These are phyloP conservation scores for Rhipidura dahli DNA, from an alignment of 2,113 vertebrate species.

Conservation along the genomic window DNA sequence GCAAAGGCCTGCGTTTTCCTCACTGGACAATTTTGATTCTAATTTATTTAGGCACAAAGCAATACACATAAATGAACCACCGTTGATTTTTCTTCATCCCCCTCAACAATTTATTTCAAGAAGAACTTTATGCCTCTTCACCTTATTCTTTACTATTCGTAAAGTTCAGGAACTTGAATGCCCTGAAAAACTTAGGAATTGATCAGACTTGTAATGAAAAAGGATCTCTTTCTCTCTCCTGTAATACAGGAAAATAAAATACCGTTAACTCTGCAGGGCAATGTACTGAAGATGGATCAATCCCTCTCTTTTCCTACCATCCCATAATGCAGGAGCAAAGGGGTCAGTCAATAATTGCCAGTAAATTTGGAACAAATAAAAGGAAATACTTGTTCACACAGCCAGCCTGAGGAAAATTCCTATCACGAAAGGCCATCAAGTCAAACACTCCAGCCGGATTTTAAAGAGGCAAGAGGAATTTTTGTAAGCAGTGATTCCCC, in stretches of 20 bases:
- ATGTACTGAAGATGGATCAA: constrained; percentile 41
- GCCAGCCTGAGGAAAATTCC: background rate
- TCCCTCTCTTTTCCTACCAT: constrained; percentile 15
- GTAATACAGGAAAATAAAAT: constrained; percentile 57
- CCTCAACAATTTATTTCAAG: background rate
- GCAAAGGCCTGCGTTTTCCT: constrained; percentile 56
- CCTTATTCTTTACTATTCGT: background rate
- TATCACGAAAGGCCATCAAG: background rate
- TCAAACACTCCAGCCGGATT: background rate
- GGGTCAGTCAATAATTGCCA: constrained; percentile 46
- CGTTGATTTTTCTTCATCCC: constrained; percentile 37
- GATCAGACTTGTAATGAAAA: constrained; percentile 58
- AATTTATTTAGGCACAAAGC: constrained; percentile 70
- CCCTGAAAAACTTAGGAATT: constrained; percentile 48
- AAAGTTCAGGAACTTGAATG: constrained; percentile 26
- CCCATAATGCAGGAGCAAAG: constrained; percentile 22
- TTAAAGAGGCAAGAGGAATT: background rate
- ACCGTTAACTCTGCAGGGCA: constrained; percentile 51
- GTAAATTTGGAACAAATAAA: constrained; percentile 26
- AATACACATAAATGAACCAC: constrained; percentile 47
- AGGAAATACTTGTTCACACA: constrained; percentile 2
- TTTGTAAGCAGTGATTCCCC: background rate
- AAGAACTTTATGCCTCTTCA: constrained; percentile 8
- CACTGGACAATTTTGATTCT: constrained; percentile 68
- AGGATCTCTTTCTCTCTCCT: constrained; percentile 2